phyloP scores from a whole-genome alignment of 2,888 invertebrate species.

The Lepidocyrtinus sp. region DNA sequence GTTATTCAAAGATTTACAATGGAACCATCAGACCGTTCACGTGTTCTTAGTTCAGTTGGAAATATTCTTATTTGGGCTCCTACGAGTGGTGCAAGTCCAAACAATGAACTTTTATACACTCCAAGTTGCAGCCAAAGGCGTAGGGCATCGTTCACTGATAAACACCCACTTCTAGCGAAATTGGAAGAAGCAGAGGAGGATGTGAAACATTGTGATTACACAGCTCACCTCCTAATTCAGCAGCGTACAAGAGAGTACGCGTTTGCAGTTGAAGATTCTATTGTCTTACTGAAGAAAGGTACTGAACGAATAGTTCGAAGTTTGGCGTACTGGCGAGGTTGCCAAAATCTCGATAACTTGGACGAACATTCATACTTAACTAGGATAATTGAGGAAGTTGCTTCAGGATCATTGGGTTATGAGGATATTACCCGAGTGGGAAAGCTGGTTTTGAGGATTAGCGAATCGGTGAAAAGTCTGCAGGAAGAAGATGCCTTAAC shows the following conservation, averaged over 20 bases:
- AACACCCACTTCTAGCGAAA: background rate
- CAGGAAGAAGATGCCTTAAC: constrained; percentile 46
- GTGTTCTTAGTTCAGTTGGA: too few species aligned
- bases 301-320: constrained; percentile 11
- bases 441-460: constrained; percentile 20
- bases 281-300: constrained; percentile 24
- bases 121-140: background rate
- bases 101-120: background rate
- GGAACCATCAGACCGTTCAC: too few species aligned
- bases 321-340: constrained; percentile 24
- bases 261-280: constrained; percentile 33
- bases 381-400: background rate
- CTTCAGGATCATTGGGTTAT: background rate
- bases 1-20: too few species aligned
- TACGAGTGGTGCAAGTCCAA: background rate
- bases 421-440: constrained; percentile 29
- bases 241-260: constrained; percentile 33
- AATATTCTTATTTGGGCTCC: background rate
- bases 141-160: background rate
- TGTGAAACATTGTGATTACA: constrained; percentile 31
- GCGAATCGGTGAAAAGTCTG: constrained; percentile 40
- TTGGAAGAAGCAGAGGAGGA: constrained; percentile 14
- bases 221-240: constrained; percentile 34
- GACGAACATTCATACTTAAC: background rate
- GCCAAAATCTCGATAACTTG: background rate